phyloP scores from a whole-genome alignment of 2,113 vertebrate genomes.

The Notothenia rossii region DNA sequence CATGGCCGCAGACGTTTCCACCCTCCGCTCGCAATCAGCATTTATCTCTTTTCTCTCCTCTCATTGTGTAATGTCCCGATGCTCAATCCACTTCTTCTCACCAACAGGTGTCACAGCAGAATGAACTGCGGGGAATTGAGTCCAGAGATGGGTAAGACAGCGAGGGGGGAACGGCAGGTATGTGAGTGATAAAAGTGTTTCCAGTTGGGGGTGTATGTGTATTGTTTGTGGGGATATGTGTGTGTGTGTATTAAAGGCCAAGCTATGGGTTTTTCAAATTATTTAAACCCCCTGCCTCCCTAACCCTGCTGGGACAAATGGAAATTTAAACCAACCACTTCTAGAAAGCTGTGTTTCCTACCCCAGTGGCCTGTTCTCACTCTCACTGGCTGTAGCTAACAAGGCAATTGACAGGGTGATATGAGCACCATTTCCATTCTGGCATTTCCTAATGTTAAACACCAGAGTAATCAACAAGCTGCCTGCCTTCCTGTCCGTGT shows the following conservation, averaged over 20 bases:
- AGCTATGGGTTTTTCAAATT: conserved; percentile 43
- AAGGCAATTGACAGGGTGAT: conserved; percentile 78
- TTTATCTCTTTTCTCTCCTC: conserved; percentile 62
- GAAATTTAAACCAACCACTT: conserved; percentile 69
- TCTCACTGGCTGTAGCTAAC: conserved; percentile 70
- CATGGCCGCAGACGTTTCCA: conserved; percentile 49
- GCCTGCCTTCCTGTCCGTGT: conserved; percentile 66
- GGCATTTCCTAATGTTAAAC: conserved; percentile 81
- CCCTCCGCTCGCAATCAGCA: conserved; percentile 36
- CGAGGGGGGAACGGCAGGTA: conserved; percentile 1
- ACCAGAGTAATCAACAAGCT: conserved; percentile 79
- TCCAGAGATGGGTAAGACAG: conserved; percentile 51
- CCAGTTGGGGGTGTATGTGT: conserved; percentile 14
- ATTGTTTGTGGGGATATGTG: not conserved
- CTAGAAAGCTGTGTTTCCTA: conserved; percentile 55
- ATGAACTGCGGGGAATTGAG: conserved; percentile 68
- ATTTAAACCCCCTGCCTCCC: conserved; percentile 41
- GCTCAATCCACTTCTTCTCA: conserved; percentile 56
- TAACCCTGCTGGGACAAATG: conserved; percentile 66
- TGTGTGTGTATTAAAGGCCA: conserved; percentile 10
- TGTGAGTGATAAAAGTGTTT: conserved; percentile 35
- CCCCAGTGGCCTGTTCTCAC: conserved; percentile 51
- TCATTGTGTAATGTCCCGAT: conserved; percentile 56
- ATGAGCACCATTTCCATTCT: conserved; percentile 76
- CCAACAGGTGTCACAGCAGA: conserved; percentile 69